Percentiles rank a stretch among this genome's conserved stretches.
Evolutionary conservation across 1,140 invertebrate species (phyloP).

Genomic region (Nixonia krombeini): DNA sequence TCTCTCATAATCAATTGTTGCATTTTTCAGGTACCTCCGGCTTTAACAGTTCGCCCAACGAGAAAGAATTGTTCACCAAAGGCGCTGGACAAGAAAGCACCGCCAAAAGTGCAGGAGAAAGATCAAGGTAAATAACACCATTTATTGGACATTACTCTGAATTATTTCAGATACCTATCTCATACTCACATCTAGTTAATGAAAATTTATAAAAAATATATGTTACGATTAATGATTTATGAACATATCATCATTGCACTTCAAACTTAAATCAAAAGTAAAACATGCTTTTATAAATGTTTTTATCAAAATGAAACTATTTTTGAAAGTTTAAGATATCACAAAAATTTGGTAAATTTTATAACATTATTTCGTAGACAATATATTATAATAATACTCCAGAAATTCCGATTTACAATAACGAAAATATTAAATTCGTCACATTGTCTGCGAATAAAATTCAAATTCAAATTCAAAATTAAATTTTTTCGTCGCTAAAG

Average conservation of each 20-base stretch:
- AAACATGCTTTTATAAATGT: background rate
- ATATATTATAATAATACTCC: no score
- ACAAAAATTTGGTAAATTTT: no score
- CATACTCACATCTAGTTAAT: background rate
- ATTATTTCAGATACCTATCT: background rate
- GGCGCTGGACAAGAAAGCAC: constrained; percentile 68
- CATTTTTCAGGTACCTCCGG: constrained; percentile 73
- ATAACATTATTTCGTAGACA: no score
- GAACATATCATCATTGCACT: no score
- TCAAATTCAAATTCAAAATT: no score
- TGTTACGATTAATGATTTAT: no score
- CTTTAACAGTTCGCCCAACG: constrained; percentile 73
- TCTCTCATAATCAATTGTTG: constrained; percentile 31
- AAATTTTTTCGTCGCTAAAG: no score
- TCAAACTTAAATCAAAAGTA: no score
- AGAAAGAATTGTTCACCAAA: constrained; percentile 78
- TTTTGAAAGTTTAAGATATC: no score
- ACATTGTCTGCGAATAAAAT: no score
- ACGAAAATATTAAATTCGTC: no score
- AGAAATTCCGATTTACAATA: no score
- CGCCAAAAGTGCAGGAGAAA: constrained; percentile 60
- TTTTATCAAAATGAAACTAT: background rate
- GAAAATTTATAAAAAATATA: background rate
- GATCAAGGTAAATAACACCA: constrained; percentile 59
- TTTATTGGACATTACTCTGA: background rate